A percentile compares a stretch with the other conserved stretches of the same genome.
Evolutionary conservation across 2,797 vertebrate species (phyloP).

Genomic region (Pempheris klunzingeri): DNA sequence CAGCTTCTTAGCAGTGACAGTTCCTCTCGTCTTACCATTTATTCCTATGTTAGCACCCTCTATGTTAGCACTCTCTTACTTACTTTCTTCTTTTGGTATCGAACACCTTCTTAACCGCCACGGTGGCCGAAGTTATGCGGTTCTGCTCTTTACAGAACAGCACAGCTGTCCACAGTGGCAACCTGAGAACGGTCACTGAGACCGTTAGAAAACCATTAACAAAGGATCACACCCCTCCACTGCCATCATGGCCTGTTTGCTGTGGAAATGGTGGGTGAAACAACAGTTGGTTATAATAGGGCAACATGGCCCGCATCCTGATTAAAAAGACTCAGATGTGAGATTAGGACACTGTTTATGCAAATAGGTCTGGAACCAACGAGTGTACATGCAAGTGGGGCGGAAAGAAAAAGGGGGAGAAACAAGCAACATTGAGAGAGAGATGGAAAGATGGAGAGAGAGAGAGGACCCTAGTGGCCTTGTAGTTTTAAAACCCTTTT

Average conservation of each 20-base stretch:
- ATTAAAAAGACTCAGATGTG: constrained; percentile 40
- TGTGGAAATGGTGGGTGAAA: constrained; percentile 68
- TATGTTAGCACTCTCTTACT: constrained; percentile 13
- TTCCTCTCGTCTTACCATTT: background rate
- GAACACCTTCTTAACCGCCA: constrained; percentile 15
- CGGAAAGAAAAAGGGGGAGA: background rate
- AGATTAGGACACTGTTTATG: constrained; percentile 17
- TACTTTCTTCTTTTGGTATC: constrained; percentile 5
- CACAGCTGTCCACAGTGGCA: constrained; percentile 44
- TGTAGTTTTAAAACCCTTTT: background rate
- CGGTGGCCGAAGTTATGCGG: background rate
- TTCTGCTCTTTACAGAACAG: constrained; percentile 31
- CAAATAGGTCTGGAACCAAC: constrained; percentile 26
- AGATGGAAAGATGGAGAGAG: too few species aligned
- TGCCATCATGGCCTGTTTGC: constrained; percentile 60
- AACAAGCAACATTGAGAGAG: background rate
- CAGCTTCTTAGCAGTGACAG: background rate
- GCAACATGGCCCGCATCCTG: constrained; percentile 3
- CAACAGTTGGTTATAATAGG: constrained; percentile 30
- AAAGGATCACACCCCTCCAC: constrained; percentile 45
- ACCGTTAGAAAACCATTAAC: constrained; percentile 77
- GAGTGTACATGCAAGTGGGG: background rate
- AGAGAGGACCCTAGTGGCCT: background rate
- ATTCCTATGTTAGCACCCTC: background rate
- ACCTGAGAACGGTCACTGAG: constrained; percentile 70